Base-by-base conservation (phyloP, 2,797 vertebrate genomes). In the Gallinago solitaria region DNA sequence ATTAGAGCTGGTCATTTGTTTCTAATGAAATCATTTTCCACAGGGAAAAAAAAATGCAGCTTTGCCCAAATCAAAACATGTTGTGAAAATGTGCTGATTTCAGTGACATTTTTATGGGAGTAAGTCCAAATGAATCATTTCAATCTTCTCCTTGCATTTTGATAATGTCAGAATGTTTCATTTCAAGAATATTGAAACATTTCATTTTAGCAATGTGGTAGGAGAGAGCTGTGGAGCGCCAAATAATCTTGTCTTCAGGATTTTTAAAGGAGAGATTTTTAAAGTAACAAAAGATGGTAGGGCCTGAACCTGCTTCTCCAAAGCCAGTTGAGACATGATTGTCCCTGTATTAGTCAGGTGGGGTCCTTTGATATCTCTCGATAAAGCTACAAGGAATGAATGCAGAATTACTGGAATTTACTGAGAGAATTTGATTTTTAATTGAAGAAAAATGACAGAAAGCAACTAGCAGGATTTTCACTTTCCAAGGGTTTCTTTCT, bases 161-260 rank as follows among this genome's bases (percentile, higher is more conserved):
- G 91, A 96, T 95, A 95, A 93, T 90, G 77, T 86, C 93, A 95
- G 83, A 95, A 91, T 81, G 73, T 86, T 97, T 97, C 91, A 90
- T 86, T 95, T 93, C 83, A 69, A 86, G 79, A 90, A 93, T 91
- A 95, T 83, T 83, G 93, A 96, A 91, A 90, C 85, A 91, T 94
- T 94, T 95, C 41, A 83, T 86, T 95, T 95, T 50, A 91, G 87
- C 76, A 83, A n/a, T 83, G 73, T 2, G 1, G 77, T 69, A 86
- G 61, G 45, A 90, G 67, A 71, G 48, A 75, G 77, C 45, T 83
- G 60, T 77, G 79, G 45, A 68, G 11, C 0, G 4, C 87, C 91
- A 87, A 94, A 45, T 71, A 89, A 96, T 89, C 69, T 74, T 74
- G 71, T 60, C 48, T 48, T 88, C 24, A 35, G 43, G 9, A 71